These are phyloP conservation scores for Hemiscyllium ocellatum DNA, from an alignment of 2,113 vertebrate genomes.

Conservation along the genomic window DNA sequence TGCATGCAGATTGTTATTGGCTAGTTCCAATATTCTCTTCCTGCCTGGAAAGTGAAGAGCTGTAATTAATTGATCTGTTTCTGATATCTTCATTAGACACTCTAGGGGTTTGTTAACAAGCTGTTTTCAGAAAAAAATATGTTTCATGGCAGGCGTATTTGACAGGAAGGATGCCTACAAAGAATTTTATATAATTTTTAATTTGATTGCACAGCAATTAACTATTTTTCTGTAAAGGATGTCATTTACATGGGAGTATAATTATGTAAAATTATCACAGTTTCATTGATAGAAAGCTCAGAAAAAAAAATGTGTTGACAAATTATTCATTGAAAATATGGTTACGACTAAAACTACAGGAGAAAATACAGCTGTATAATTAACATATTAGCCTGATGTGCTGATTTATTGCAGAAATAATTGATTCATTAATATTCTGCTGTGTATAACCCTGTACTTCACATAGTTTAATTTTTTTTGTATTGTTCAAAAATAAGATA, in stretches of 20 bases:
- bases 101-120: neutral
- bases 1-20: neutral
- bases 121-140: neutral
- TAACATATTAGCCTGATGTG: neutral
- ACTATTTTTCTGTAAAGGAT: neutral
- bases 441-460: neutral
- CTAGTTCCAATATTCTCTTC: neutral
- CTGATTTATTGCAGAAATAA: neutral
- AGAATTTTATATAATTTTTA: neutral
- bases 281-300: neutral
- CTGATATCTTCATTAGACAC: neutral
- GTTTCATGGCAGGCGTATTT: neutral
- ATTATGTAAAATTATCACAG: neutral
- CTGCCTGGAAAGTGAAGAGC: neutral
- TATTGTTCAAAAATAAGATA: too few species aligned
- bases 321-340: neutral
- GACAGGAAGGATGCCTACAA: neutral
- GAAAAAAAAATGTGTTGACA: neutral
- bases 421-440: neutral
- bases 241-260: neutral
- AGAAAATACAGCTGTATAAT: constrained; percentile 5
- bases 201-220: neutral
- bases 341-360: neutral
- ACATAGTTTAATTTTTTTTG: neutral
- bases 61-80: neutral